Evolutionary conservation across 2,888 invertebrate genomes (phyloP), one percentile per base, ranked within the genome.

Genomic region (Mesodorylaimus sp.): DNA sequence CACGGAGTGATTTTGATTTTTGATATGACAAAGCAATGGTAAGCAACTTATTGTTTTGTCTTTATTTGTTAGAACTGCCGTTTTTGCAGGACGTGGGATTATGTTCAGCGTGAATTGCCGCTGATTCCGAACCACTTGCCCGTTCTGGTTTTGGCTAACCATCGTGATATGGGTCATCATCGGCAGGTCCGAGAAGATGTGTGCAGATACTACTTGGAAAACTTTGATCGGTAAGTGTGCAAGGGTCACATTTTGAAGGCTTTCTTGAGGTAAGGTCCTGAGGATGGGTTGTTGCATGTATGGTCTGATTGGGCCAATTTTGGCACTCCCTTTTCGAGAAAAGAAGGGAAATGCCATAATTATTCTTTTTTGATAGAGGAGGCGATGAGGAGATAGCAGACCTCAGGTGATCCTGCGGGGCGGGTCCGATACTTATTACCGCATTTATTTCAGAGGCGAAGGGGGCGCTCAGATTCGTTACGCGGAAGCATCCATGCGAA

Each of bases 141-240:
- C 29, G 79, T 89, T 10, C 77, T 93, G 49, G 78, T 91, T 32
- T 74, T 93, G 45, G 89, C 87, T 1, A 93, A 93, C 72, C 87
- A 88, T 67, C 80, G 87, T 64, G 93, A 93, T 68, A 88, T 91
- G 87, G 79, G 84, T n/a, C 89, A 89, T 69, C 89, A 93, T 65
- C 74, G 89, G 48, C 83, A 83, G 52, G 80, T 89, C 25, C 76
- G 78, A 1, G 70, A 76, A 23, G 81, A 82, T 66, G 78, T 79
- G 61, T 77, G 80, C 29, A 71, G 73, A 48, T 78, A 75, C 61
- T 79, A 79, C 60, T 76, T 81, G 50, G 80, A 81, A 54, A 66
- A 71, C 23, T 64, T 76, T 7, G 66, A 73, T 57, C 75, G 77
- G 76, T 79, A 72, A n/a, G n/a, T n/a, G n/a, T n/a, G n/a, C n/a